Conservation (phyloP, 2,113 vertebrate species). For the Gallinago media region DNA sequence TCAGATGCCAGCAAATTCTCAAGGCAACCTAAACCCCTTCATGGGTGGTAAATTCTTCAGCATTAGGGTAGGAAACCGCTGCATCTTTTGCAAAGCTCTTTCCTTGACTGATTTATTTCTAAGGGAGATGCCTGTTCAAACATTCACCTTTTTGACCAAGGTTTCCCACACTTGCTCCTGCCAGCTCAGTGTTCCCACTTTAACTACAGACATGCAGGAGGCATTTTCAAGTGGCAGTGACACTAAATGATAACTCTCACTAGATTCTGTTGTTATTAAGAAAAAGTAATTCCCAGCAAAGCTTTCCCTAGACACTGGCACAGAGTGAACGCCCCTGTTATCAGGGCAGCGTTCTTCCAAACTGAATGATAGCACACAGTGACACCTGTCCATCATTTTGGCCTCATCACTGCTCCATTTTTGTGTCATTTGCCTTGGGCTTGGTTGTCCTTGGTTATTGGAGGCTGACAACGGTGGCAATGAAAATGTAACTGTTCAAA, state of each 20-base stretch:
- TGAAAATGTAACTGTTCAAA: background rate
- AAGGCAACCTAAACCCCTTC: background rate
- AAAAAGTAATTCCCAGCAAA: background rate
- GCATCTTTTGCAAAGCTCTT: background rate
- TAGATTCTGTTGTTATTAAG: background rate
- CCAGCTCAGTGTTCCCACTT: background rate
- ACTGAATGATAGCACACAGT: background rate
- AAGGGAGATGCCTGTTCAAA: background rate
- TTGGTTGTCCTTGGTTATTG: background rate
- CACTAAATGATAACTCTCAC: background rate
- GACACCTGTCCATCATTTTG: background rate
- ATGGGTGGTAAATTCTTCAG: background rate
- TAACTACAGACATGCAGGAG: background rate
- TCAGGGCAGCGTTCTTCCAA: background rate
- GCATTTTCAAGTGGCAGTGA: background rate
- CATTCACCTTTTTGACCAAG: background rate
- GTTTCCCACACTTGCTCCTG: background rate
- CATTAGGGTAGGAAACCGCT: background rate
- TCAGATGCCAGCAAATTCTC: background rate
- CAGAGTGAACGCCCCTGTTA: background rate
- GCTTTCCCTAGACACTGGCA: background rate
- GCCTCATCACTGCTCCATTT: background rate
- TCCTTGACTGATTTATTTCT: background rate
- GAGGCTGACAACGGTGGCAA: background rate
- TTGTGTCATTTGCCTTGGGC: background rate